Evolutionary conservation across 2,797 vertebrate species (phyloP), one percentile per base, ranked within the genome.

Genomic region (Myripristis jacobus): DNA sequence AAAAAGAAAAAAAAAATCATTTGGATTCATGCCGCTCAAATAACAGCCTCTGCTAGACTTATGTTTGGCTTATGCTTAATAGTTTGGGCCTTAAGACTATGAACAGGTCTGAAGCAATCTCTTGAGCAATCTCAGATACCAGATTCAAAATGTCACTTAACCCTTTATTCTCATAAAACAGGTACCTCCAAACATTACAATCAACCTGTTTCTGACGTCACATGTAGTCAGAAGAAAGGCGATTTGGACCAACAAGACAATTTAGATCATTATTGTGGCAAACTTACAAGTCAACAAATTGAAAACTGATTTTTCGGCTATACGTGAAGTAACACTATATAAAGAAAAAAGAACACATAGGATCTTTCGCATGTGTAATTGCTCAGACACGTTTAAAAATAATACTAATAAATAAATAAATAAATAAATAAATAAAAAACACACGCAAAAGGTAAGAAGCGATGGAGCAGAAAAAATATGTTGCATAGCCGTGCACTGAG

Each of bases 401-500:
- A n/a, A n/a, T n/a, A n/a, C n/a, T n/a, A n/a, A n/a, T n/a, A n/a
- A n/a, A n/a, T n/a, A n/a, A n/a, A n/a, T n/a, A n/a, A n/a, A n/a
- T n/a, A 75, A 72, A 65, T n/a, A 43, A 65, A 47, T 75, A 70
- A 53, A 19, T 68, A 57, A 57, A 58, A 76, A 82, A 79, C 75
- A 85, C 89, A 87, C 73, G 80, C 72, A 81, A 86, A 86, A 85
- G 79, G 48, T 73, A 88, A 91, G 77, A 92, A 92, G 91, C 88
- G 21, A 94, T 94, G 93, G 65, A 91, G 86, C 81, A 88, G 83
- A 86, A 77, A 84, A 85, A 84, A 82, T 80, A 75, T 67, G 83
- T 92, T 92, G 92, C 92, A 93, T 93, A 81, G 69, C 85, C 91
- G 92, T 93, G 92, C 90, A 90, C 92, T 87, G 81, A 86, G 74